A percentile compares a stretch with the other conserved stretches of the same genome.
These are phyloP conservation scores for Magallana gigas DNA, from an alignment of 1,140 invertebrate genomes.

Conservation along the genomic window DNA sequence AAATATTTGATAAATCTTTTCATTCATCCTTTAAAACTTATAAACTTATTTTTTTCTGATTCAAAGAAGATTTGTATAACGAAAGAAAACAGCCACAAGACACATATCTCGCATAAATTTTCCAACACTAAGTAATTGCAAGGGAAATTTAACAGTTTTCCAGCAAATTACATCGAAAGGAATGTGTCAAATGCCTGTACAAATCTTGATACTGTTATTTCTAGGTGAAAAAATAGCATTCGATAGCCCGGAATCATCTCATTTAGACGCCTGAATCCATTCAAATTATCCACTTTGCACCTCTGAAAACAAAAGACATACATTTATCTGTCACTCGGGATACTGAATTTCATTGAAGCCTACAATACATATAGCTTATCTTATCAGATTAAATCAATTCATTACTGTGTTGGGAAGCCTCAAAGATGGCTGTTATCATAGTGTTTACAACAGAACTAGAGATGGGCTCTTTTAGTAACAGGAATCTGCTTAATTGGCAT, in stretches of 20 bases:
- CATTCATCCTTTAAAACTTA: no score
- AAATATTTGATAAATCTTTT: no score
- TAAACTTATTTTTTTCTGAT: no score
- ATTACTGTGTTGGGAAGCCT: background rate
- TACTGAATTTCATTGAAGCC: constrained; percentile 7
- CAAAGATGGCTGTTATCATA: background rate
- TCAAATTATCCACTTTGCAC: constrained; percentile 31
- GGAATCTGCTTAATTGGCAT: background rate
- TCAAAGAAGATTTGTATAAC: no score
- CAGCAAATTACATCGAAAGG: background rate
- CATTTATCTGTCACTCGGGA: constrained; percentile 8
- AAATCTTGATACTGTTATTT: constrained; percentile 20
- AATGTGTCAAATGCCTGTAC: constrained; percentile 1
- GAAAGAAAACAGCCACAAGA: background rate
- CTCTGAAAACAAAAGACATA: constrained; percentile 34
- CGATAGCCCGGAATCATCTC: background rate
- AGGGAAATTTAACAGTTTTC: constrained; percentile 4
- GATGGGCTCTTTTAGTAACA: background rate
- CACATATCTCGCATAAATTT: background rate
- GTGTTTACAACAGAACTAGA: background rate
- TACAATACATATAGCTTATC: constrained; percentile 8
- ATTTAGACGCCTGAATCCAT: background rate
- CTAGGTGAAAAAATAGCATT: constrained; percentile 14
- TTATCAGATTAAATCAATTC: constrained; percentile 33
- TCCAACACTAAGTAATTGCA: background rate